phyloP scores from a whole-genome alignment of 2,113 vertebrate genomes.

The Pseudonaja textilis region DNA sequence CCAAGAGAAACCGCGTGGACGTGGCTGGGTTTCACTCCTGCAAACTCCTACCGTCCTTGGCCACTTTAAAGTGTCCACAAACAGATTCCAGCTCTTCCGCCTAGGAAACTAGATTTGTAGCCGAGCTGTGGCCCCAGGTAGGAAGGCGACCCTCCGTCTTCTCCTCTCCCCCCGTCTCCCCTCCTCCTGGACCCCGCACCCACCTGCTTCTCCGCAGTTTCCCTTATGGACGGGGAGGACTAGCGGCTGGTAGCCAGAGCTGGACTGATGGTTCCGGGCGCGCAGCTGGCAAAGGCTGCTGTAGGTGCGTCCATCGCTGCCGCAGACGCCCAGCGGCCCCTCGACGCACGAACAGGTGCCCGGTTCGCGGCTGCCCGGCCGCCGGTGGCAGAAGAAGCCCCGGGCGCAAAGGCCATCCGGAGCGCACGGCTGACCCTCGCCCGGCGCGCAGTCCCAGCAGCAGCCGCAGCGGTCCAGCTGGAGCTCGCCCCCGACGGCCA shows the following conservation, averaged over 20 bases:
- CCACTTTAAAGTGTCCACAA: not conserved
- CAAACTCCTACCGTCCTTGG: not conserved
- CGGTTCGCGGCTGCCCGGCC: not conserved
- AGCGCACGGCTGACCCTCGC: slow-evolving; percentile 71
- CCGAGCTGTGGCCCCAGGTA: not conserved
- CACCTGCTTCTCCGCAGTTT: slow-evolving; percentile 70
- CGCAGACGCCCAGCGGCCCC: slow-evolving; percentile 67
- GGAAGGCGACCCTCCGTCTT: not conserved
- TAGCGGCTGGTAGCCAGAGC: slow-evolving; percentile 53
- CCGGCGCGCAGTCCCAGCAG: slow-evolving; percentile 71
- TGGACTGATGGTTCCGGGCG: slow-evolving; percentile 69
- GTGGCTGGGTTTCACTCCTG: not conserved
- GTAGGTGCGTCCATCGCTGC: slow-evolving; percentile 81
- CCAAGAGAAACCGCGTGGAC: not conserved
- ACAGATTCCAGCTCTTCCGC: not conserved
- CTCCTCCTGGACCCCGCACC: not conserved
- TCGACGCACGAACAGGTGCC: slow-evolving; percentile 69
- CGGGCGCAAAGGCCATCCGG: slow-evolving; percentile 54
- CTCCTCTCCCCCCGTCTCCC: not conserved
- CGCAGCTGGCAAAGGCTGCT: slow-evolving; percentile 75
- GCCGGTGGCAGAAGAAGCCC: slow-evolving; percentile 65
- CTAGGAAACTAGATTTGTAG: not conserved
- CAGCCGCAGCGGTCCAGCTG: slow-evolving; percentile 71
- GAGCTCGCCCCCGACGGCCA: slow-evolving; percentile 56
- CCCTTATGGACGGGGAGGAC: slow-evolving; percentile 75